Evolutionary conservation across 2,888 invertebrate species (phyloP), one percentile per base, ranked within the genome.

Genomic region (Ectemnius lituratus): DNA sequence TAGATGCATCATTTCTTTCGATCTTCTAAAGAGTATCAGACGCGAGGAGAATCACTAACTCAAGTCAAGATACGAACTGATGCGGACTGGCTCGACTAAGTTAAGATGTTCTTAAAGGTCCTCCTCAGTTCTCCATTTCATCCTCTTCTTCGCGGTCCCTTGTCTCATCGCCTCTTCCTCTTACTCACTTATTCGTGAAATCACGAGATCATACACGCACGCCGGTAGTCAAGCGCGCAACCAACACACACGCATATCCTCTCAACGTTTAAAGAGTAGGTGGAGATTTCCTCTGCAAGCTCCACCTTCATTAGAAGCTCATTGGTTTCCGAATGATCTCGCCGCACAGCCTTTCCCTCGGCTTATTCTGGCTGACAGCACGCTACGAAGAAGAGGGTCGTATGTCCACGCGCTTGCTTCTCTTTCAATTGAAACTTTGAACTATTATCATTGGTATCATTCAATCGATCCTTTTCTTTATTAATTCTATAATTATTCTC

Each of bases 291-390:
- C 82, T 79, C 70, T 70, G 70, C 80, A 84, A 80, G 88, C 90
- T 89, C 90, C 90, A 90, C 90, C 90, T 88, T 89, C 88, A 86
- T 89, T 88, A 88, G 82, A 78, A 83, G 83, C 88, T 87, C 88
- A 90, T 90, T 90, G 90, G 90, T 85, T 83, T 87, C 80, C 71
- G 82, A 85, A 84, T 67, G 73, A 63, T 64, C 58, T 56, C 62
- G 47, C 67, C 52, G 60, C 28, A 47, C 5, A 14, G 14, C n/a
- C 52, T 52, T 16, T 14, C 52, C 46, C 73, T 70, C 20, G 16
- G 56, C 61, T 74, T 52, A 52, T 52, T 76, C 70, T 59, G 59
- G 13, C 14, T 28, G 3, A 11, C 37, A 28, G 37, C 62, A 46
- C 61, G 1, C 59, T 76, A 46, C 16, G 62, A 45, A 57, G 27